A percentile compares a stretch with the other conserved stretches of the same genome.
phyloP scores from a whole-genome alignment of 2,113 vertebrate genomes.

The Oncorhynchus tshawytscha region DNA sequence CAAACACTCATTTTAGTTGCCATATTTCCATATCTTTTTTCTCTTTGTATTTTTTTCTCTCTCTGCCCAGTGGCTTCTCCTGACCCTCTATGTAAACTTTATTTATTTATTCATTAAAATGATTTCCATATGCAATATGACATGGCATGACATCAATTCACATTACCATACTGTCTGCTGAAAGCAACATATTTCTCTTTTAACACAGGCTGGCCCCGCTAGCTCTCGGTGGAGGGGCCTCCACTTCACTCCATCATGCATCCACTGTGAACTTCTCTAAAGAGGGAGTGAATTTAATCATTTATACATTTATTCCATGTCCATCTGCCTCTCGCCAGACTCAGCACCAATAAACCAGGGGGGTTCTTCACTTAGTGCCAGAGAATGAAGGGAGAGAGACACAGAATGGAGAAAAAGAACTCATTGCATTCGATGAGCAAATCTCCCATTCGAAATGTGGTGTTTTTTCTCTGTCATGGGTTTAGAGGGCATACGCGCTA shows the following conservation, averaged over 20 bases:
- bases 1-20: background rate
- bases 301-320: slow-evolving; percentile 25
- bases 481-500: background rate
- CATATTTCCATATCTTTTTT: background rate
- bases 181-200: slow-evolving; percentile 25
- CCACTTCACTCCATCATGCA: slow-evolving; percentile 1
- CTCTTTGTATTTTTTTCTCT: background rate
- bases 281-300: slow-evolving; percentile 17
- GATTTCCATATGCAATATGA: slow-evolving; percentile 26
- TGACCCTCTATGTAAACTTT: slow-evolving; percentile 1
- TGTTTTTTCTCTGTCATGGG: background rate
- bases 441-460: background rate
- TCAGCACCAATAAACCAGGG: background rate
- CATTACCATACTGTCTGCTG: slow-evolving; percentile 19
- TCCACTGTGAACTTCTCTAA: slow-evolving; percentile 14
- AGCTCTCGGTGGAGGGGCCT: slow-evolving; percentile 7
- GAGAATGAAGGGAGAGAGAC: background rate
- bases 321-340: slow-evolving; percentile 13
- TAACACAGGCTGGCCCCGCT: slow-evolving; percentile 8
- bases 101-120: slow-evolving; percentile 20
- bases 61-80: background rate
- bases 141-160: slow-evolving; percentile 22
- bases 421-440: background rate
- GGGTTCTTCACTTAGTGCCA: slow-evolving; percentile 5
- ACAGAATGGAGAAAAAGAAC: background rate